Evolutionary conservation across 2,888 invertebrate species (phyloP).

Genomic region (Patella depressa): DNA sequence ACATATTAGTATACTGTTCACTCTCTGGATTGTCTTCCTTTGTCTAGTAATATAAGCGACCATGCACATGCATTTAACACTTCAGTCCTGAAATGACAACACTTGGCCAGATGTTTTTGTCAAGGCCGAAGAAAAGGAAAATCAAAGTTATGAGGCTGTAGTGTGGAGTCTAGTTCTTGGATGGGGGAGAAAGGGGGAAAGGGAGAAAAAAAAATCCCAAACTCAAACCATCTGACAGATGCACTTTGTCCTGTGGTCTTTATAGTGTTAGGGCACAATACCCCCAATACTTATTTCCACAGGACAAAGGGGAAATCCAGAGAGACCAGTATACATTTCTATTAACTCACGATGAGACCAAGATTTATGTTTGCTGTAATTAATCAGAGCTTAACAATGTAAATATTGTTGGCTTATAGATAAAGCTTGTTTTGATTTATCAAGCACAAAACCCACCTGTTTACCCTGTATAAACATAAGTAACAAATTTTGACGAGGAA

Average conservation of each 20-base stretch:
- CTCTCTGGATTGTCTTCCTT: too few species aligned
- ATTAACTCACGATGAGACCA: not conserved
- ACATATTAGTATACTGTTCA: not conserved
- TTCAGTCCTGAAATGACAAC: not conserved
- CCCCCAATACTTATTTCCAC: too few species aligned
- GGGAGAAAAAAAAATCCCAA: too few species aligned
- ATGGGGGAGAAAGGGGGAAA: too few species aligned
- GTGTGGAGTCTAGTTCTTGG: not conserved
- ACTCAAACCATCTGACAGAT: too few species aligned
- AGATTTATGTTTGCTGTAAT: not conserved
- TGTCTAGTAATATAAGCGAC: too few species aligned
- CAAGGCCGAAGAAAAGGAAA: not conserved
- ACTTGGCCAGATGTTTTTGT: not conserved
- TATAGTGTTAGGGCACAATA: too few species aligned
- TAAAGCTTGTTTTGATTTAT: too few species aligned
- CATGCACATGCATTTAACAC: too few species aligned
- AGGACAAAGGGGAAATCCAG: too few species aligned
- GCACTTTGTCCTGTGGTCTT: too few species aligned
- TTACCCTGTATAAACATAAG: constrained; percentile 76
- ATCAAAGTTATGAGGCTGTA: not conserved
- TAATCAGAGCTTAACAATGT: constrained; percentile 5
- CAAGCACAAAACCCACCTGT: constrained; percentile 72
- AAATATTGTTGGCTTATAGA: not conserved
- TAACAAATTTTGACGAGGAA: constrained; percentile 79
- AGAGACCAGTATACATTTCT: too few species aligned